phyloP scores from a whole-genome alignment of 2,888 invertebrate genomes.

The Acanthopleura granulata region DNA sequence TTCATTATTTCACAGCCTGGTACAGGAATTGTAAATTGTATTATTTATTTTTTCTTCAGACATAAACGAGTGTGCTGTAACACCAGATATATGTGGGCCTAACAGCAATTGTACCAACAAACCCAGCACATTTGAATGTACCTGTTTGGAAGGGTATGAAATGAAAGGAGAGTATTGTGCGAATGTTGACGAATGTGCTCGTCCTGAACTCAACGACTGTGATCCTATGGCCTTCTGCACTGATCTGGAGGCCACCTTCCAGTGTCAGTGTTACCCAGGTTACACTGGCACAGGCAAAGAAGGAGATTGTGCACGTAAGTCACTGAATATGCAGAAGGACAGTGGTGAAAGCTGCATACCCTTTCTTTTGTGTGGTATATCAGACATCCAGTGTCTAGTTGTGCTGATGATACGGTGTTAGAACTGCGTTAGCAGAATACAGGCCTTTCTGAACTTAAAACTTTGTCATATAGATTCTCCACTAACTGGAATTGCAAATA shows the following conservation, averaged over 20 bases:
- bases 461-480: no score
- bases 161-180: not conserved
- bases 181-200: slow-evolving; percentile 12
- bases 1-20: no score
- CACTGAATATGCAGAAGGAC: not conserved
- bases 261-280: slow-evolving; percentile 4
- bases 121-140: not conserved
- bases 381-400: no score
- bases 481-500: no score
- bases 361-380: no score
- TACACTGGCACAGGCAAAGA: not conserved
- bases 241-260: slow-evolving; percentile 14
- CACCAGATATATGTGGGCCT: not conserved
- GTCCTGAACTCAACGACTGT: slow-evolving; percentile 15
- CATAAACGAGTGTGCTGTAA: slow-evolving; percentile 4
- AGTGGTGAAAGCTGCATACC: no score
- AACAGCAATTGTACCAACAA: slow-evolving; percentile 3
- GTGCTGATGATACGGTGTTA: no score
- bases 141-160: not conserved
- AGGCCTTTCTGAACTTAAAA: no score
- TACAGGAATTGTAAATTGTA: no score
- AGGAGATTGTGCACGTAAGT: slow-evolving; percentile 17
- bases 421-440: no score
- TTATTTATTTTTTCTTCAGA: not conserved
- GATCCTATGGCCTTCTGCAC: slow-evolving; percentile 3